phyloP scores from a whole-genome alignment of 1,140 invertebrate genomes.

The Penaeus indicus region DNA sequence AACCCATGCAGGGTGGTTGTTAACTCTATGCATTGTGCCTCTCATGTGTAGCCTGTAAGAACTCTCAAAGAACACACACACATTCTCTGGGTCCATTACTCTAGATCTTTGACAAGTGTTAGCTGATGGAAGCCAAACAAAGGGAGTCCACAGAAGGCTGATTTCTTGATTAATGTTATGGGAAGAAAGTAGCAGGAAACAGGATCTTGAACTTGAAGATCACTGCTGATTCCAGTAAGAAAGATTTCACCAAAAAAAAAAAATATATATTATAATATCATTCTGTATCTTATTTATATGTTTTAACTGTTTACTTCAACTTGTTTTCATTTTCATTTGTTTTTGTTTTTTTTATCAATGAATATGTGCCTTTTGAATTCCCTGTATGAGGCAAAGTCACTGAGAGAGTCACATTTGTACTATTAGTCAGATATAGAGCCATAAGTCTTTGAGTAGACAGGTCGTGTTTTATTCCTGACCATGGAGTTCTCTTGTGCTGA shows the following conservation, averaged over 20 bases:
- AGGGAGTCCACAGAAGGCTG: constrained; percentile 30
- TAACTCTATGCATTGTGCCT: constrained; percentile 46
- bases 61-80: constrained; percentile 33
- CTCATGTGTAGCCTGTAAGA: constrained; percentile 37
- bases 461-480: not conserved
- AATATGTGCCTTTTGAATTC: constrained; percentile 48
- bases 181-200: too few species aligned
- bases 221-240: too few species aligned
- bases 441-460: constrained; percentile 28
- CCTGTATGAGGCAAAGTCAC: constrained; percentile 23
- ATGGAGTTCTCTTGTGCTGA: not conserved
- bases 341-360: constrained; percentile 22
- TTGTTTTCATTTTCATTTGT: not conserved
- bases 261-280: not conserved
- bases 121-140: constrained; percentile 17
- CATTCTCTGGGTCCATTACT: constrained; percentile 48
- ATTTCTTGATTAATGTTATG: constrained; percentile 3
- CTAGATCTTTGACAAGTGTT: constrained; percentile 33
- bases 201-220: too few species aligned
- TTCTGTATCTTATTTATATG: not conserved
- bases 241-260: too few species aligned
- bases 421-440: constrained; percentile 18
- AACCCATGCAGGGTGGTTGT: constrained; percentile 23
- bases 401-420: constrained; percentile 36
- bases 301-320: not conserved